These are phyloP conservation scores for Physella acuta DNA, from an alignment of 1,140 invertebrate genomes.

Conservation along the genomic window DNA sequence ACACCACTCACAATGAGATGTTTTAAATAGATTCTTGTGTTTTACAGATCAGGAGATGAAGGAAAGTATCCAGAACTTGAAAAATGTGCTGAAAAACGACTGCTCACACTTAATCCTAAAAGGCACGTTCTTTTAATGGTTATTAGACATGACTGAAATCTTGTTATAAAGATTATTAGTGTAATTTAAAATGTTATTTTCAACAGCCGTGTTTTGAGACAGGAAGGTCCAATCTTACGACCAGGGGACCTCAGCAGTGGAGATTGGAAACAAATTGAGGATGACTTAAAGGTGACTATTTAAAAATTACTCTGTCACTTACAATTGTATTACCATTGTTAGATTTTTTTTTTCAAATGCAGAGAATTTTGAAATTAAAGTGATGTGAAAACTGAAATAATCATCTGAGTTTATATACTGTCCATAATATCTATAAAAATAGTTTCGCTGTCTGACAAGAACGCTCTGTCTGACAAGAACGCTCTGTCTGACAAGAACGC, in stretches of 20 bases:
- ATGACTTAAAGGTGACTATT: conserved; percentile 41
- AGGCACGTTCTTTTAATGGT: conserved; percentile 34
- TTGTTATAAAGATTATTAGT: background rate
- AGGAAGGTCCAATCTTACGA: conserved; percentile 36
- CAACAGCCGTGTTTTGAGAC: conserved; percentile 43
- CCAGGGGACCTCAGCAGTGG: conserved; percentile 38
- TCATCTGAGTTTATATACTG: too few species aligned
- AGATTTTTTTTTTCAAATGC: too few species aligned
- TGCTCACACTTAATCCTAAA: conserved; percentile 44
- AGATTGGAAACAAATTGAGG: conserved; percentile 39
- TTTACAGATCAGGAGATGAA: conserved; percentile 55
- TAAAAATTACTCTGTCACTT: background rate
- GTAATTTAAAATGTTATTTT: conserved; percentile 14
- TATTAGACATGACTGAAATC: background rate
- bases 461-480: too few species aligned
- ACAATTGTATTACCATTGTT: too few species aligned
- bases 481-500: too few species aligned
- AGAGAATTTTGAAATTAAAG: too few species aligned
- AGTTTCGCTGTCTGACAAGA: too few species aligned
- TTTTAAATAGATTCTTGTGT: too few species aligned
- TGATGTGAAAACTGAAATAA: too few species aligned
- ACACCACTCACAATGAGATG: too few species aligned
- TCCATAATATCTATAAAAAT: too few species aligned
- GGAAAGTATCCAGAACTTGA: conserved; percentile 51
- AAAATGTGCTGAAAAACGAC: conserved; percentile 40